phyloP scores from a whole-genome alignment of 2,888 invertebrate species.

The Eucera pruinosa region DNA sequence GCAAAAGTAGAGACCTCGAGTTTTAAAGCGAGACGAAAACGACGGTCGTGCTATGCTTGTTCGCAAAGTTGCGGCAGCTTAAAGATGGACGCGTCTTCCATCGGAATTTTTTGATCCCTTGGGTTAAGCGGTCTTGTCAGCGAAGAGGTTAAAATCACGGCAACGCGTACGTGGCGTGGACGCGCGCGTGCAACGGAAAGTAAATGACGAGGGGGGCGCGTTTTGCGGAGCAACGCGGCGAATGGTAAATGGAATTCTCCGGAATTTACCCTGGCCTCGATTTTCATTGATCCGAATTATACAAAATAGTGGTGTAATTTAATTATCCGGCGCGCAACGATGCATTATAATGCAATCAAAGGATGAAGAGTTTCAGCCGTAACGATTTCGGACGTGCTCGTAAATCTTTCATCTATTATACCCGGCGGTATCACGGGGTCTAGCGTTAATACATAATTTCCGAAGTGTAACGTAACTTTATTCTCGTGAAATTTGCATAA shows the following conservation, averaged over 20 bases:
- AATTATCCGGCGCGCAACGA: conserved; percentile 62
- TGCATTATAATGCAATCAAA: conserved; percentile 70
- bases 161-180: neutral
- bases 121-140: too few relatives aligned
- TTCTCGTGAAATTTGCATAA: conserved; percentile 33
- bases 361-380: conserved; percentile 63
- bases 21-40: too few relatives aligned
- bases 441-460: conserved; percentile 50
- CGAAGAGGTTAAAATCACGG: conserved; percentile 33
- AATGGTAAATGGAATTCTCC: conserved; percentile 47
- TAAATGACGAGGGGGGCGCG: conserved; percentile 49
- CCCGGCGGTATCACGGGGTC: conserved; percentile 43
- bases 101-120: too few relatives aligned
- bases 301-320: conserved; percentile 69
- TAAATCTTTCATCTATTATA: conserved; percentile 61
- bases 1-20: too few relatives aligned
- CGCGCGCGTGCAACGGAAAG: conserved; percentile 21
- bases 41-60: neutral
- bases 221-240: conserved; percentile 7
- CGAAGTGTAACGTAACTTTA: conserved; percentile 33
- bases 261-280: conserved; percentile 44
- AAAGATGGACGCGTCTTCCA: too few relatives aligned
- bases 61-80: too few relatives aligned
- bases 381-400: conserved; percentile 54
- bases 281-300: conserved; percentile 64